Conservation (phyloP, 2,888 invertebrate genomes). For the Eucera pruinosa region DNA sequence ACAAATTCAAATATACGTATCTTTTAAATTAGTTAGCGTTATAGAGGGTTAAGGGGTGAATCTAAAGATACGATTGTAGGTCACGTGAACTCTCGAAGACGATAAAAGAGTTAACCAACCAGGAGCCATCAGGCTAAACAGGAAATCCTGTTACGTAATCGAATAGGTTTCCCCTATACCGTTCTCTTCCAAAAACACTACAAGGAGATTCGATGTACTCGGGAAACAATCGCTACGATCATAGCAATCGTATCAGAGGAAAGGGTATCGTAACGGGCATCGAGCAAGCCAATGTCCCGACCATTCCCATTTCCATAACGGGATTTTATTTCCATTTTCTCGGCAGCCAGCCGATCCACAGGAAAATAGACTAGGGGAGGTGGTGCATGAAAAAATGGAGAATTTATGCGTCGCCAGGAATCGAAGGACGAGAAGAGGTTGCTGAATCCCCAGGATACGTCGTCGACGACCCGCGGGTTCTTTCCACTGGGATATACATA, state of each 20-base stretch:
- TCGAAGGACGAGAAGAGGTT: constrained; percentile 28
- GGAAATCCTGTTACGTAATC: constrained; percentile 25
- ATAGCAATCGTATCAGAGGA: constrained; percentile 32
- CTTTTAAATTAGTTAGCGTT: no score
- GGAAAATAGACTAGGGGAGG: background rate
- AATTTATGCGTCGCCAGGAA: constrained; percentile 60
- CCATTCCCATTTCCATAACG: constrained; percentile 75
- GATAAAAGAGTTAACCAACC: background rate
- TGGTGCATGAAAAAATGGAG: constrained; percentile 1
- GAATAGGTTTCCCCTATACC: constrained; percentile 1
- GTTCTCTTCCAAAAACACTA: background rate
- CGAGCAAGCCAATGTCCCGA: constrained; percentile 55
- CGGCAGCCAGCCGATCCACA: constrained; percentile 22
- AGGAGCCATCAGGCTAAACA: background rate
- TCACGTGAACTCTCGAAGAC: background rate
- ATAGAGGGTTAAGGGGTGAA: no score
- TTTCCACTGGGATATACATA: constrained; percentile 5
- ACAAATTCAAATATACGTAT: no score
- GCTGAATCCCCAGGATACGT: constrained; percentile 40
- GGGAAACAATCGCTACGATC: constrained; percentile 44
- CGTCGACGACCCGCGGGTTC: background rate
- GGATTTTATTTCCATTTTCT: constrained; percentile 79
- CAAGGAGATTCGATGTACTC: background rate
- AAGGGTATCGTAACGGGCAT: constrained; percentile 60
- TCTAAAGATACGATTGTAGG: no score